These are phyloP conservation scores for Polyergus mexicanus DNA, from an alignment of 1,140 invertebrate genomes.

Conservation along the genomic window DNA sequence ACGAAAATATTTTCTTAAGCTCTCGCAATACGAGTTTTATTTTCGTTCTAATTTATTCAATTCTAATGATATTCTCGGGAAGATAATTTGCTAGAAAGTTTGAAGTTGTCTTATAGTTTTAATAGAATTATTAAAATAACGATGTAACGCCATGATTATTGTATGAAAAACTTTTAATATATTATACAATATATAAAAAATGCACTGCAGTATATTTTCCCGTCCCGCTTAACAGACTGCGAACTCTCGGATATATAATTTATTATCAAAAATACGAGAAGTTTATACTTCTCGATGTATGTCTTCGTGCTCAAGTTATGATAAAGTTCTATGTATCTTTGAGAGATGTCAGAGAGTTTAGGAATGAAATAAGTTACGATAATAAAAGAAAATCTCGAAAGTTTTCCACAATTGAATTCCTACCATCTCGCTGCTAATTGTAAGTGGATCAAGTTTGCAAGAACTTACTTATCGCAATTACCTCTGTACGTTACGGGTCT, in stretches of 20 bases:
- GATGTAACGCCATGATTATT: no score
- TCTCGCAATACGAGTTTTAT: background rate
- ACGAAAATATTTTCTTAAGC: background rate
- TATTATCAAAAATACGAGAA: no score
- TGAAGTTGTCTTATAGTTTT: background rate
- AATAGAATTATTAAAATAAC: no score
- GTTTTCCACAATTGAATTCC: conserved; percentile 36
- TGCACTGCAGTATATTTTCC: no score
- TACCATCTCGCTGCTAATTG: conserved; percentile 40
- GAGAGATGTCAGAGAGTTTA: conserved; percentile 4
- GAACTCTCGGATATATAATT: no score
- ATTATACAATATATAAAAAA: no score
- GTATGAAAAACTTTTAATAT: no score
- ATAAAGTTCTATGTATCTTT: conserved; percentile 20
- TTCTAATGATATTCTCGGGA: background rate
- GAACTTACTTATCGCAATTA: conserved; percentile 42
- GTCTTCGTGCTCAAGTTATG: conserved; percentile 8
- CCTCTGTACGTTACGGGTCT: no score
- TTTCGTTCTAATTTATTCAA: background rate
- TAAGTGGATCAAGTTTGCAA: conserved; percentile 36
- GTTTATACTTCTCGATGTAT: no score
- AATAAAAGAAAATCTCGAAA: conserved; percentile 58
- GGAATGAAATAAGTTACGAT: conserved; percentile 38
- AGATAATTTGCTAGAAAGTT: conserved; percentile 18
- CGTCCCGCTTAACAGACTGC: no score